phyloP scores from a whole-genome alignment of 2,113 vertebrate species.

The Machaerirhynchus nigripectus region DNA sequence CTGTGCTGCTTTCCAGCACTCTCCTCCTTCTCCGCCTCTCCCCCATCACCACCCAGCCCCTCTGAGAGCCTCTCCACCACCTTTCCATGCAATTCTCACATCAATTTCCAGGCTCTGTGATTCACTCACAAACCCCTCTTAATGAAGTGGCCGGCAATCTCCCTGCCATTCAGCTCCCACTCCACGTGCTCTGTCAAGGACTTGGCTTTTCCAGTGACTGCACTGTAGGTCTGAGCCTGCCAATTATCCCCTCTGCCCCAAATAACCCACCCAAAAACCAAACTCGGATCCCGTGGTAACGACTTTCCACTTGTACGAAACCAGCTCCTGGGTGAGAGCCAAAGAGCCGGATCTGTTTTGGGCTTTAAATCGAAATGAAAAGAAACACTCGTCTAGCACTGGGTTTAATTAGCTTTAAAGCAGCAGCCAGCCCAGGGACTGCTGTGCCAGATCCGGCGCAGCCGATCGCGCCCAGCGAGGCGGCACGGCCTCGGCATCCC shows the following conservation, averaged over 20 bases:
- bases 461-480: not conserved
- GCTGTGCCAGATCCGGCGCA: fast-evolving
- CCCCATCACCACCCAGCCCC: not conserved
- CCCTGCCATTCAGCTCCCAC: not conserved
- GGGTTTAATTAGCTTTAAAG: not conserved
- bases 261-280: fast-evolving
- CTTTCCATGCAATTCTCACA: not conserved
- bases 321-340: not conserved
- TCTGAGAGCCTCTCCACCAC: not conserved
- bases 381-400: not conserved
- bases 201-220: not conserved
- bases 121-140: not conserved
- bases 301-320: not conserved
- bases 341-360: not conserved
- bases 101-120: not conserved
- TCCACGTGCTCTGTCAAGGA: not conserved
- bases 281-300: not conserved
- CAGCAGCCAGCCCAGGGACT: not conserved
- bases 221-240: not conserved
- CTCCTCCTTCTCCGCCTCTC: not conserved
- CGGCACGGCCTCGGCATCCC: not conserved
- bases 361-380: not conserved
- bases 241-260: not conserved
- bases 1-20: not conserved
- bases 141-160: not conserved